Evolutionary conservation across 92 coral and sea anemone species (phyloP).

Genomic region (Epizoanthus scotinus): DNA sequence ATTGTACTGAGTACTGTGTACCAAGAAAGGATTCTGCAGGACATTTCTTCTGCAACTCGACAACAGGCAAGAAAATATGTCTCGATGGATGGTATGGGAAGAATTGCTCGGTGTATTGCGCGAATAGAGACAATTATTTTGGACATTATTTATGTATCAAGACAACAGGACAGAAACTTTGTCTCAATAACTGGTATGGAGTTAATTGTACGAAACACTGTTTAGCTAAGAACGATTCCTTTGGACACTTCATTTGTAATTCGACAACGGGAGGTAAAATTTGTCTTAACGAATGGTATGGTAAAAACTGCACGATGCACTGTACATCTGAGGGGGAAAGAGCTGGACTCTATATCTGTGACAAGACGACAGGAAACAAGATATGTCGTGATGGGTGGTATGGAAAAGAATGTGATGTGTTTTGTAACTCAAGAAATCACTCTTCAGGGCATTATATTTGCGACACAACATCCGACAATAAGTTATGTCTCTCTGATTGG

Average conservation of each 20-base stretch:
- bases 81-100: constrained; percentile 52
- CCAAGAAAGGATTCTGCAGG: constrained; percentile 43
- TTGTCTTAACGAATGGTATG: constrained; percentile 46
- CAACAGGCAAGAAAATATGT: constrained; percentile 46
- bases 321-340: too few relatives aligned
- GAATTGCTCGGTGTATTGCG: constrained; percentile 40
- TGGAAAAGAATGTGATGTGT: constrained; percentile 17
- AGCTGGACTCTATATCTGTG: too few relatives aligned
- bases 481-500: too few relatives aligned
- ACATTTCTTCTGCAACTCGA: constrained; percentile 44
- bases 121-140: constrained; percentile 1
- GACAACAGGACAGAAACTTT: constrained; percentile 41
- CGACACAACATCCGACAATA: too few relatives aligned
- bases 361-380: too few relatives aligned
- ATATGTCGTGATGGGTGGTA: constrained; percentile 26
- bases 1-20: constrained; percentile 24
- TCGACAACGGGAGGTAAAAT: constrained; percentile 39
- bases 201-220: constrained; percentile 55
- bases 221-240: constrained; percentile 10
- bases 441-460: constrained; percentile 4
- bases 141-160: constrained; percentile 60
- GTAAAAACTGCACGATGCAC: constrained; percentile 26
- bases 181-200: constrained; percentile 54
- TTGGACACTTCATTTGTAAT: constrained; percentile 55
- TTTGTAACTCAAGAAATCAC: constrained; percentile 23